Evolutionary conservation across 2,113 vertebrate species (phyloP).

Genomic region (Varanus komodoensis): DNA sequence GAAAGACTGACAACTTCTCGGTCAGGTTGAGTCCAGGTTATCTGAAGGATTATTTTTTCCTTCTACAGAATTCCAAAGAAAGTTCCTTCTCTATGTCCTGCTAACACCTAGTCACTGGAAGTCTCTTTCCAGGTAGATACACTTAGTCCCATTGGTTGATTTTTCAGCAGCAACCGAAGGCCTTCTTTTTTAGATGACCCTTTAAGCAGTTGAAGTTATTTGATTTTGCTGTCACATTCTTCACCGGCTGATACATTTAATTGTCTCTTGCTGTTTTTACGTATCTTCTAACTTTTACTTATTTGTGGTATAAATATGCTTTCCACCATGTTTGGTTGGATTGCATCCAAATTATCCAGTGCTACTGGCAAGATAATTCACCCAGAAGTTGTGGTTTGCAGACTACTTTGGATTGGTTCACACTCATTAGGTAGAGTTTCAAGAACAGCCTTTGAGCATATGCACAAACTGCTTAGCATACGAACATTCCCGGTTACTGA

Average conservation of each 20-base stretch:
- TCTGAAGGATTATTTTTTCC: background rate
- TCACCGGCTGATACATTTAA: too few species aligned
- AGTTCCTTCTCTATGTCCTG: background rate
- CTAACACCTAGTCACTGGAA: background rate
- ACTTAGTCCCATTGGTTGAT: too few species aligned
- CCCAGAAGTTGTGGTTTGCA: background rate
- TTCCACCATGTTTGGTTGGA: background rate
- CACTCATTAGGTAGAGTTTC: background rate
- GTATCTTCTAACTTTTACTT: too few species aligned
- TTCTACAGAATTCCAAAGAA: background rate
- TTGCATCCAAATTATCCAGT: background rate
- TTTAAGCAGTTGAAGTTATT: too few species aligned
- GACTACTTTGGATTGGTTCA: background rate
- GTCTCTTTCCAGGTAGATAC: background rate
- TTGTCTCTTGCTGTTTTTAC: too few species aligned
- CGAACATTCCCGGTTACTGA: background rate
- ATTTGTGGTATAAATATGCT: too few species aligned
- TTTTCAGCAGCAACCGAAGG: too few species aligned
- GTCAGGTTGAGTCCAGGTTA: background rate
- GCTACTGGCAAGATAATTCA: background rate
- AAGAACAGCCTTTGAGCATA: background rate
- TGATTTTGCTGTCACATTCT: too few species aligned
- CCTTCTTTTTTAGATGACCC: too few species aligned
- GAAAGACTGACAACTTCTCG: background rate
- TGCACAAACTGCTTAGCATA: background rate